These are phyloP conservation scores for Drosophila parabipectinata DNA, from an alignment of 1,140 invertebrate genomes.

Conservation along the genomic window DNA sequence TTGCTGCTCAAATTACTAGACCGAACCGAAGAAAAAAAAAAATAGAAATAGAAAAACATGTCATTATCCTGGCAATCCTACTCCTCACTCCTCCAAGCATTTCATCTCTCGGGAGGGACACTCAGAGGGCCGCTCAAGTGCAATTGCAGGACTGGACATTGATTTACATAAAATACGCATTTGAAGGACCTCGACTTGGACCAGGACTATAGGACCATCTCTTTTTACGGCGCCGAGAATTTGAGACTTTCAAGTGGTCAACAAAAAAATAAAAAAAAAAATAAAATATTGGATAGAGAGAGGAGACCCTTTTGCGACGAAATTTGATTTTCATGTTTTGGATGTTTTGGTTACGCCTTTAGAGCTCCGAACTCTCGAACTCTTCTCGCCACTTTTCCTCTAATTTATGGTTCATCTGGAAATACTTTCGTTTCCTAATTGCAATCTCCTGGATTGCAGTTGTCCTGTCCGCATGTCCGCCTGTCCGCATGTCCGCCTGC, in stretches of 20 bases:
- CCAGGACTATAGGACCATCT: neutral
- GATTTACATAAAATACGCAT: conserved; percentile 73
- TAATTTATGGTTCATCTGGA: conserved; percentile 58
- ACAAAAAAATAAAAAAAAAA: neutral
- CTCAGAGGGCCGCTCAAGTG: conserved; percentile 38
- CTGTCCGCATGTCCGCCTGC: conserved; percentile 4
- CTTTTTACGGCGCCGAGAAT: conserved; percentile 16
- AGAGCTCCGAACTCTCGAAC: neutral
- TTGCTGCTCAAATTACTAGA: conserved; percentile 63
- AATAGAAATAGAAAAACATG: conserved; percentile 16
- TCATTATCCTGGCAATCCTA: conserved; percentile 62
- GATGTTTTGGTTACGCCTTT: conserved; percentile 63
- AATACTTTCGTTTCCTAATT: conserved; percentile 41
- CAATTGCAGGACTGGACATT: conserved; percentile 32
- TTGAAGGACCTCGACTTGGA: conserved; percentile 1
- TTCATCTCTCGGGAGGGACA: conserved; percentile 2
- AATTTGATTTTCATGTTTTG: conserved; percentile 82
- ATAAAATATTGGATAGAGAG: too few species aligned
- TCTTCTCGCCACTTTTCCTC: neutral
- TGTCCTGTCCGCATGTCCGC: neutral
- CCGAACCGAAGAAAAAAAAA: too few species aligned
- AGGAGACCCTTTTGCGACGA: conserved; percentile 17
- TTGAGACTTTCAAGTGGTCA: conserved; percentile 35
- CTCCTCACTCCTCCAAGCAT: conserved; percentile 8
- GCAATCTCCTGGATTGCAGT: conserved; percentile 8